A percentile compares a stretch with the other conserved stretches of the same genome.
phyloP scores from a whole-genome alignment of 1,140 invertebrate species.

The Teleogryllus occipitalis region DNA sequence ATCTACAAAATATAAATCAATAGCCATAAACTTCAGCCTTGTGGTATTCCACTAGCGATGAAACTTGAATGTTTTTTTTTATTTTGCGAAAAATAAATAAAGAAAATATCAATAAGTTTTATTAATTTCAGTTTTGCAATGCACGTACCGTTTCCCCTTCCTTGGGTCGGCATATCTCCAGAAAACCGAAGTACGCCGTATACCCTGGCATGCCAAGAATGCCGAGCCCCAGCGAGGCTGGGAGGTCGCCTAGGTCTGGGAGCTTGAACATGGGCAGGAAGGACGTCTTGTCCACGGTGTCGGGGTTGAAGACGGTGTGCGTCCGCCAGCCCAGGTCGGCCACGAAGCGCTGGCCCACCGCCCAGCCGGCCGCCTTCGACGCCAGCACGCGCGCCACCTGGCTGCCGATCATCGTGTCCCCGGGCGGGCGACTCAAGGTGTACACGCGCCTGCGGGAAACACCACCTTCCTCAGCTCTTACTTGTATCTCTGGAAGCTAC shows the following conservation, averaged over 20 bases:
- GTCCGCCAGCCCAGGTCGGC: slow-evolving; percentile 46
- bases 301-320: slow-evolving; percentile 37
- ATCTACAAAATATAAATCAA: too few species aligned
- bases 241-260: slow-evolving; percentile 33
- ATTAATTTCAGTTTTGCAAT: too few species aligned
- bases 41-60: too few species aligned
- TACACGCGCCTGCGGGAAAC: slow-evolving; percentile 21
- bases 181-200: slow-evolving; percentile 63
- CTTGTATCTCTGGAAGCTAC: too few species aligned
- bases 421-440: slow-evolving; percentile 6
- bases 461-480: too few species aligned
- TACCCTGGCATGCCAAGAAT: slow-evolving; percentile 42
- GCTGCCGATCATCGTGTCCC: slow-evolving; percentile 26
- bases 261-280: slow-evolving; percentile 27
- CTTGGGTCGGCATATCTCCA: slow-evolving; percentile 59
- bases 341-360: slow-evolving; percentile 39
- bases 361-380: slow-evolving; percentile 40
- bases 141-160: slow-evolving; percentile 48
- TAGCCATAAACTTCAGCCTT: too few species aligned
- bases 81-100: too few species aligned
- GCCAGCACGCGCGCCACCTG: slow-evolving; percentile 33
- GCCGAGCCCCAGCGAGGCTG: slow-evolving; percentile 34
- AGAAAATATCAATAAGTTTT: too few species aligned
- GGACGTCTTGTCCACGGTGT: not conserved
- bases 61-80: too few species aligned